A percentile compares a stretch with the other conserved stretches of the same genome.
Evolutionary conservation across 2,113 vertebrate genomes (phyloP).

Genomic region (Andinoacara biseriatus): DNA sequence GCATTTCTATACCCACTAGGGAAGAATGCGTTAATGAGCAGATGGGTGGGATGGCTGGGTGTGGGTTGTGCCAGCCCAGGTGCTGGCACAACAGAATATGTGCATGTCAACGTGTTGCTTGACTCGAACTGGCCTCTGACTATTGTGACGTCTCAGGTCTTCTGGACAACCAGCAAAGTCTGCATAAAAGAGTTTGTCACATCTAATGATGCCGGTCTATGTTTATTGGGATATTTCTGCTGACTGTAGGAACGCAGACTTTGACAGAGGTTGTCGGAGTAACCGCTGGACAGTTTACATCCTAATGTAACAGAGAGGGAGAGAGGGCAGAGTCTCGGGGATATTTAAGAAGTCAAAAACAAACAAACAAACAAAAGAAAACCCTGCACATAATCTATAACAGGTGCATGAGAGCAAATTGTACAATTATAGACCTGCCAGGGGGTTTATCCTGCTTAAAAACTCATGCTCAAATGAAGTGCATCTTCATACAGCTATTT

Average conservation of each 20-base stretch:
- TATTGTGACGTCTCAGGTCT: slow-evolving; percentile 14
- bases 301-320: neutral
- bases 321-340: neutral
- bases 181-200: neutral
- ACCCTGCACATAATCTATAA: neutral
- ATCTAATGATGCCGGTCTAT: neutral
- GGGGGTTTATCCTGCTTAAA: neutral
- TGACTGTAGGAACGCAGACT: neutral
- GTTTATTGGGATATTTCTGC: slow-evolving; percentile 32
- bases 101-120: slow-evolving; percentile 19
- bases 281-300: neutral
- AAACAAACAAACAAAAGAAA: neutral
- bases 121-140: slow-evolving; percentile 38
- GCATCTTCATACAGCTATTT: slow-evolving; percentile 1
- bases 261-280: neutral
- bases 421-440: neutral
- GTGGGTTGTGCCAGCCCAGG: no score
- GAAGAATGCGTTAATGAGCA: slow-evolving; percentile 44
- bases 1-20: slow-evolving; percentile 1
- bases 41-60: slow-evolving; percentile 50
- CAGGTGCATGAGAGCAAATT: neutral
- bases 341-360: neutral
- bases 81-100: slow-evolving; percentile 37
- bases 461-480: neutral
- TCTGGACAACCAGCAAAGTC: slow-evolving; percentile 36